These are phyloP conservation scores for Pomacea canaliculata DNA, from an alignment of 2,888 invertebrate species.

Conservation along the genomic window DNA sequence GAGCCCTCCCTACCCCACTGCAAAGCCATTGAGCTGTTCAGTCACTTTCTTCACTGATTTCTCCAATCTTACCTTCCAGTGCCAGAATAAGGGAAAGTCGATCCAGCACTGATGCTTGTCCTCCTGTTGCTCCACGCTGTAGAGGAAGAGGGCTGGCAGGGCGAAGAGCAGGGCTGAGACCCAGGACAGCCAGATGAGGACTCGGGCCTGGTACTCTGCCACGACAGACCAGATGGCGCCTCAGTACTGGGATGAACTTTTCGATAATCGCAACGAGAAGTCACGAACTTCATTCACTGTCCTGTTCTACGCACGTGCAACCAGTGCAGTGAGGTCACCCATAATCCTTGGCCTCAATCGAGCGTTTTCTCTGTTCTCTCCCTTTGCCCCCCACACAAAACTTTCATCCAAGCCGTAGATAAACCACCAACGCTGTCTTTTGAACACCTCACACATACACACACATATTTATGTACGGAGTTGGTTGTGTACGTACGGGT, in stretches of 20 bases:
- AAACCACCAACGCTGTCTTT: not conserved
- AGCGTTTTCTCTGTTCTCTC: no score
- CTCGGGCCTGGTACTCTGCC: slow-evolving; percentile 50
- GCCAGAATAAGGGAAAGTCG: slow-evolving; percentile 45
- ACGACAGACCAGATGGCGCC: slow-evolving; percentile 21
- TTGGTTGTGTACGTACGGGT: not conserved
- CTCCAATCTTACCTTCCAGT: slow-evolving; percentile 52
- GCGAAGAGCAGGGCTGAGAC: slow-evolving; percentile 51
- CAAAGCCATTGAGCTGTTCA: not conserved
- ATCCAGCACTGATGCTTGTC: slow-evolving; percentile 49
- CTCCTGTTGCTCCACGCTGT: slow-evolving; percentile 35
- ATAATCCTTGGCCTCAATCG: no score
- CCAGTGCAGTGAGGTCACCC: no score
- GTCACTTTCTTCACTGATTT: not conserved
- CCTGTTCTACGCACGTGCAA: not conserved
- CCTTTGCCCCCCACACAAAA: no score
- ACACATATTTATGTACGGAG: not conserved
- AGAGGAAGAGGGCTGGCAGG: slow-evolving; percentile 51
- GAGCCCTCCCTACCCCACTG: no score
- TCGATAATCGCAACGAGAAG: not conserved
- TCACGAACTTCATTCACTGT: not conserved
- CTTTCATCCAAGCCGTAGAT: not conserved
- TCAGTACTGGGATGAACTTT: not conserved
- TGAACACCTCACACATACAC: not conserved
- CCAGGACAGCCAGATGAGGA: slow-evolving; percentile 60